Conservation (phyloP, 2,888 invertebrate species). For the Eubasilissa splendida region DNA sequence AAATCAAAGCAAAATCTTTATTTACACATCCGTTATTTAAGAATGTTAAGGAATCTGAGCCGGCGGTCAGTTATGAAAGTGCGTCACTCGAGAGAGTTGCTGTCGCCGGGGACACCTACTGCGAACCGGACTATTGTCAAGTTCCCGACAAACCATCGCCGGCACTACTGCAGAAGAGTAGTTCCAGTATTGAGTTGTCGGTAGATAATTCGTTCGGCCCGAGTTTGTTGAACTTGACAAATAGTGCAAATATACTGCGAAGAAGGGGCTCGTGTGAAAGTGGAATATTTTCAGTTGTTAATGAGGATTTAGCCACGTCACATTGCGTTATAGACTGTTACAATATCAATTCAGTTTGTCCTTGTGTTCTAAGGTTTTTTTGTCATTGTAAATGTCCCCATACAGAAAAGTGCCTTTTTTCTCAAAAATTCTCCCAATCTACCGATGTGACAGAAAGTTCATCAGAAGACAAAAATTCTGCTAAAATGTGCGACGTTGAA, state of each 20-base stretch:
- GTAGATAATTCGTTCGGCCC: slow-evolving; percentile 58
- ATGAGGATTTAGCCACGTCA: slow-evolving; percentile 78
- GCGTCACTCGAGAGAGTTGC: slow-evolving; percentile 57
- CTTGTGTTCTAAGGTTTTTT: slow-evolving; percentile 69
- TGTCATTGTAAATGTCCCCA: slow-evolving; percentile 66
- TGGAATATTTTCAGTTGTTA: slow-evolving; percentile 91
- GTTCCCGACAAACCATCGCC: slow-evolving; percentile 52
- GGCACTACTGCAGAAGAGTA: slow-evolving; percentile 60
- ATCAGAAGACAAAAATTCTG: slow-evolving; percentile 22
- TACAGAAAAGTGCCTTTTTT: slow-evolving; percentile 56
- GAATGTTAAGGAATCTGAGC: slow-evolving; percentile 59
- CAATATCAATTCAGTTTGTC: slow-evolving; percentile 65
- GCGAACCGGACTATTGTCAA: slow-evolving; percentile 24
- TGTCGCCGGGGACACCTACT: slow-evolving; percentile 6
- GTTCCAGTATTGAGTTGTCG: slow-evolving; percentile 60
- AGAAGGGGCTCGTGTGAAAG: slow-evolving; percentile 90
- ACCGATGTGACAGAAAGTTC: slow-evolving; percentile 17
- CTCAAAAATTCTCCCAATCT: slow-evolving; percentile 35
- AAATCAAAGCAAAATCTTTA: slow-evolving; percentile 72
- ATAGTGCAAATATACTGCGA: slow-evolving; percentile 68
- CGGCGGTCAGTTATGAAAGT: slow-evolving; percentile 48
- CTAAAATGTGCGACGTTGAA: slow-evolving; percentile 18
- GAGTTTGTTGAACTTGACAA: slow-evolving; percentile 61
- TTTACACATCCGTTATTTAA: slow-evolving; percentile 75
- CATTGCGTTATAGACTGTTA: slow-evolving; percentile 63